phyloP scores from a whole-genome alignment of 2,113 vertebrate species.

The Festucalex cinctus region DNA sequence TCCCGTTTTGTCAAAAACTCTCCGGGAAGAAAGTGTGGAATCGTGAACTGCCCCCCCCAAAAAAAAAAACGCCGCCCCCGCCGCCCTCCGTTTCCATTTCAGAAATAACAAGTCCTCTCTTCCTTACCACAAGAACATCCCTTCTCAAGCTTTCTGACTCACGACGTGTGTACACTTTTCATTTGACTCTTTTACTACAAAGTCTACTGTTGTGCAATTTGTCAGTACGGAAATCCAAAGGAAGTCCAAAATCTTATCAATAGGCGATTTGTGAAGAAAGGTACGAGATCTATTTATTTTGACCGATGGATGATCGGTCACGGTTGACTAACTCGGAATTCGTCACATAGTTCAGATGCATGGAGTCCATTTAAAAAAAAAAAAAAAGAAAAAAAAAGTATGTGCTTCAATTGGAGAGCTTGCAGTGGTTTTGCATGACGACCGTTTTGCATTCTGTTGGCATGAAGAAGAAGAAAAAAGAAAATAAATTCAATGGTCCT shows the following conservation, averaged over 20 bases:
- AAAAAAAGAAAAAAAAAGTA: slow-evolving; percentile 65
- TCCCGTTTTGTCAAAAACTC: slow-evolving; percentile 43
- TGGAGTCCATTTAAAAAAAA: slow-evolving; percentile 75
- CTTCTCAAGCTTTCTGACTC: slow-evolving; percentile 31
- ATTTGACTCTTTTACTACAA: slow-evolving; percentile 15
- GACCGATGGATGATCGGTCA: slow-evolving; percentile 49
- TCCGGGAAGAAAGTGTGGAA: slow-evolving; percentile 55
- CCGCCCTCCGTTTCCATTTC: slow-evolving; percentile 5
- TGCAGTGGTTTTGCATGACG: slow-evolving; percentile 81
- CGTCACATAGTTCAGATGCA: slow-evolving; percentile 74
- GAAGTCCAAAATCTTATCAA: slow-evolving; percentile 12
- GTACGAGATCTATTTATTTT: slow-evolving; percentile 70
- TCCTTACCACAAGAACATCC: slow-evolving; percentile 38
- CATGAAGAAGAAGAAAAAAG: slow-evolving; percentile 68
- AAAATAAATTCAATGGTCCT: not conserved
- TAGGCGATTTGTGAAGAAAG: slow-evolving; percentile 36
- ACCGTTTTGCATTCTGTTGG: slow-evolving; percentile 76
- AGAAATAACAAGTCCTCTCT: slow-evolving; percentile 46
- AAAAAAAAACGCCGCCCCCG: slow-evolving; percentile 48
- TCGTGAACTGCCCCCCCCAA: slow-evolving; percentile 53
- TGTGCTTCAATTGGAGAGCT: slow-evolving; percentile 70
- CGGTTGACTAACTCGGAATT: slow-evolving; percentile 67
- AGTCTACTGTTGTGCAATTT: slow-evolving; percentile 34
- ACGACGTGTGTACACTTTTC: slow-evolving; percentile 42
- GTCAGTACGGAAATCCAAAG: slow-evolving; percentile 26